Base-by-base conservation (phyloP, 2,888 invertebrate genomes). In the Agrotis exclamationis region DNA sequence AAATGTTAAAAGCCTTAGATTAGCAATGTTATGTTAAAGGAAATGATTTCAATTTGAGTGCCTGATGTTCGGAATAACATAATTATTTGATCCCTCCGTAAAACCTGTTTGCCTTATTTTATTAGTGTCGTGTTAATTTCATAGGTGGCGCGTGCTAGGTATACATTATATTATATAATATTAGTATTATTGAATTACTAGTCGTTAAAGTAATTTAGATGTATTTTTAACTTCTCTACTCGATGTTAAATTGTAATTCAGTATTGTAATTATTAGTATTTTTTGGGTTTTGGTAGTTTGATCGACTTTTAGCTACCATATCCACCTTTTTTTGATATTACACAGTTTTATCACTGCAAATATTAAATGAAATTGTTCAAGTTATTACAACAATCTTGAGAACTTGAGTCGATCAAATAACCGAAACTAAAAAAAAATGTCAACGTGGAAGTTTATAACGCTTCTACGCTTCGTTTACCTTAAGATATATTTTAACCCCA, bases 21-120 rank as follows among this genome's bases (percentile, higher is more conserved):
- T 84, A 82, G 78, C 67, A 33, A 53, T 58, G 28, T 74, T 77
- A 70, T 86, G 89, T 88, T 81, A 85, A 86, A 77, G 76, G 75
- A 80, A 92, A 92, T 93, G 77, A 77, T 93, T 93, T 94, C 91
- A 93, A 95, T 95, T 94, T 93, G 89, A 95, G 95, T 95, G 95
- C 95, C 95, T 95, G 91, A 91, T 89, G 90, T 90, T 90, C 59
- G 76, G 22, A 75, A 85, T 72, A 88, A 92, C 87, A 89, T 89
- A 92, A 92, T 94, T 94, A 84, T 94, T 95, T 93, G 88, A 87
- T 95, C 96, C 96, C 95, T 95, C 95, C 95, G 94, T 88, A 85
- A 91, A 76, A 92, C 91, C 94, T 91, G 82, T 94, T 93, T 93
- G 96, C 95, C 96, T 96, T 96, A 96, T 96, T 95, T 95, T 95